A percentile compares a stretch with the other conserved stretches of the same genome.
Conservation (phyloP, 2,113 vertebrate genomes). For the Actenoides lindsayi region DNA sequence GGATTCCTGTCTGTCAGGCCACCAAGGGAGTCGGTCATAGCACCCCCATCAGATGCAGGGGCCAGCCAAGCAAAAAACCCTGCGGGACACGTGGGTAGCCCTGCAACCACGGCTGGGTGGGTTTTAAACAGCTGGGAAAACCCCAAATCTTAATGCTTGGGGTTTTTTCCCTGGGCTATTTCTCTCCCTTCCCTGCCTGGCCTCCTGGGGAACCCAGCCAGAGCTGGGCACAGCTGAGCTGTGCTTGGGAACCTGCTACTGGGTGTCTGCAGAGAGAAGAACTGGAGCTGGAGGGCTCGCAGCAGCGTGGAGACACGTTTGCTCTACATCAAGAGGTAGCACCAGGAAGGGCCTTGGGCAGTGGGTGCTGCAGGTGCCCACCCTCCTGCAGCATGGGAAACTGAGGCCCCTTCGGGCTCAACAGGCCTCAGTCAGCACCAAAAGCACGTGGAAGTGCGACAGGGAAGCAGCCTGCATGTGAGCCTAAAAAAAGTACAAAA, state of each 20-base stretch:
- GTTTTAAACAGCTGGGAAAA: background rate
- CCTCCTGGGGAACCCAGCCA: background rate
- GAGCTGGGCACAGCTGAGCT: background rate
- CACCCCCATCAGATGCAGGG: background rate
- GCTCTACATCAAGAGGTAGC: fast-evolving
- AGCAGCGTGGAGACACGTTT: background rate
- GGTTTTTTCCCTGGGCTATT: background rate
- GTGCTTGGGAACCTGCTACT: background rate
- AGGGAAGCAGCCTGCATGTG: too few relatives aligned
- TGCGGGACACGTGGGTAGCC: background rate
- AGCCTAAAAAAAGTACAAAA: too few relatives aligned
- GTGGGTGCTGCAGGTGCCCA: background rate
- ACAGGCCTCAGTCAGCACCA: too few relatives aligned
- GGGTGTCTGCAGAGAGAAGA: background rate
- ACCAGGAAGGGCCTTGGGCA: too few relatives aligned
- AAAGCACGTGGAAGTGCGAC: fast-evolving
- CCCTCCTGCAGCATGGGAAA: background rate
- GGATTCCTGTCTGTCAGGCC: fast-evolving
- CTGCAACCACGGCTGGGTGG: background rate
- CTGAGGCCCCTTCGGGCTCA: background rate
- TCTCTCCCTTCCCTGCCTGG: background rate
- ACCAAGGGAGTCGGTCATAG: background rate
- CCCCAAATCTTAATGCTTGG: background rate
- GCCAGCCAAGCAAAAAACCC: background rate
- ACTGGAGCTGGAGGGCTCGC: background rate